Percentiles rank a stretch among this genome's conserved stretches.
These are phyloP conservation scores for Phainopepla nitens DNA, from an alignment of 2,113 vertebrate species.

Conservation along the genomic window DNA sequence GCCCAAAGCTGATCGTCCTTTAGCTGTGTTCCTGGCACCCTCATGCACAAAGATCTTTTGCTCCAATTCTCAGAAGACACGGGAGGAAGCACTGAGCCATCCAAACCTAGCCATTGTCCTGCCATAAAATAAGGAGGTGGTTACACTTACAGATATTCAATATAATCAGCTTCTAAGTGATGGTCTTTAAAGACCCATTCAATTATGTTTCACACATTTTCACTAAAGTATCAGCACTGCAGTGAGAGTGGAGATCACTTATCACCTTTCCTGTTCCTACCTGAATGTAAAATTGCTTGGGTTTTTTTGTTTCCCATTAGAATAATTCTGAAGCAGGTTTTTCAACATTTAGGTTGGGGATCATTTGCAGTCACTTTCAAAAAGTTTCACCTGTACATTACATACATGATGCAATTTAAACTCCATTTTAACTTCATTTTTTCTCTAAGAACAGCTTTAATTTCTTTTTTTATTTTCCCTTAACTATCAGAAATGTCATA, in stretches of 20 bases:
- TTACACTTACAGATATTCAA: background rate
- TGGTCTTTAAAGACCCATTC: background rate
- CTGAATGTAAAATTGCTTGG: background rate
- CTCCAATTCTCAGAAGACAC: background rate
- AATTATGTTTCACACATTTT: background rate
- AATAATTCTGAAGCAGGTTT: background rate
- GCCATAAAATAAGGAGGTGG: background rate
- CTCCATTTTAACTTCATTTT: background rate
- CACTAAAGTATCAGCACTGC: background rate
- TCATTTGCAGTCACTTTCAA: background rate
- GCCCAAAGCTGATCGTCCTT: background rate
- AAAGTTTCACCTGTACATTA: background rate
- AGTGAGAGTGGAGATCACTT: background rate
- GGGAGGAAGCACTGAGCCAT: background rate
- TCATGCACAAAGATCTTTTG: background rate
- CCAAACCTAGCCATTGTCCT: background rate
- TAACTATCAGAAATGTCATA: conserved; percentile 23
- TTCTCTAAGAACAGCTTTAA: background rate
- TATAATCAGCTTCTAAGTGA: background rate
- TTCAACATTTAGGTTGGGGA: background rate
- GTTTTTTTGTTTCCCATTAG: background rate
- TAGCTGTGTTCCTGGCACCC: background rate
- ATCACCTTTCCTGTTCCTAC: background rate
- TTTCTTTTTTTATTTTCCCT: conserved; percentile 22
- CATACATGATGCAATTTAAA: background rate